A percentile compares a stretch with the other conserved stretches of the same genome.
Conservation (phyloP, 2,113 vertebrate genomes). For the Paraplagusia blochii region DNA sequence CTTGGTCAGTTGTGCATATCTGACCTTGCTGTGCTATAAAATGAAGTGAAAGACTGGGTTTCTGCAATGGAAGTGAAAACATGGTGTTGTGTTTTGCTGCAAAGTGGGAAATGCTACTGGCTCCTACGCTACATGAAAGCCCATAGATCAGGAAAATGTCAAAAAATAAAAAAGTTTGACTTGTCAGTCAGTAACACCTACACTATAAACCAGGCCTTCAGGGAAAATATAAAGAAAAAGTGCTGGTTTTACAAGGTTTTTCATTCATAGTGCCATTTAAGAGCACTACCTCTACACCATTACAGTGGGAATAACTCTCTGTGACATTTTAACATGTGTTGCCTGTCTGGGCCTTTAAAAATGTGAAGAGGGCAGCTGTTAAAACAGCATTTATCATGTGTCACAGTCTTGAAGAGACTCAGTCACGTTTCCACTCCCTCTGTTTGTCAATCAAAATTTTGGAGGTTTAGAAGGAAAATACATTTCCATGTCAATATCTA, state of each 20-base stretch:
- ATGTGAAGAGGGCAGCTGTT: background rate
- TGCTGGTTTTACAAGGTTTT: background rate
- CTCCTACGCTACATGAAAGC: background rate
- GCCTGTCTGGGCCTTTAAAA: background rate
- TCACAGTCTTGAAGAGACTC: background rate
- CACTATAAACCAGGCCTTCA: background rate
- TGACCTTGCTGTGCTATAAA: conserved; percentile 44
- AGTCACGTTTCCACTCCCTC: background rate
- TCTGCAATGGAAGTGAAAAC: conserved; percentile 31
- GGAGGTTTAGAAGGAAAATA: no score
- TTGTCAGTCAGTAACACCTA: background rate
- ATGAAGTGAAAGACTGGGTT: conserved; percentile 6
- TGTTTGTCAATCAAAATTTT: background rate
- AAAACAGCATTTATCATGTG: background rate
- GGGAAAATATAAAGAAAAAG: background rate
- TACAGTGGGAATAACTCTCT: background rate
- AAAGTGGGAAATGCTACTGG: conserved; percentile 21
- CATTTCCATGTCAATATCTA: no score
- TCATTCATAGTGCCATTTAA: conserved; percentile 2
- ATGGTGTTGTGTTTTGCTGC: background rate
- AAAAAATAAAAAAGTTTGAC: no score
- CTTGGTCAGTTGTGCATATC: conserved; percentile 19
- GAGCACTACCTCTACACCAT: background rate
- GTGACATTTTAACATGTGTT: background rate
- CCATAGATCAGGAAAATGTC: no score